Conservation (phyloP, 2,888 invertebrate species). For the Polydesmus complanatus region DNA sequence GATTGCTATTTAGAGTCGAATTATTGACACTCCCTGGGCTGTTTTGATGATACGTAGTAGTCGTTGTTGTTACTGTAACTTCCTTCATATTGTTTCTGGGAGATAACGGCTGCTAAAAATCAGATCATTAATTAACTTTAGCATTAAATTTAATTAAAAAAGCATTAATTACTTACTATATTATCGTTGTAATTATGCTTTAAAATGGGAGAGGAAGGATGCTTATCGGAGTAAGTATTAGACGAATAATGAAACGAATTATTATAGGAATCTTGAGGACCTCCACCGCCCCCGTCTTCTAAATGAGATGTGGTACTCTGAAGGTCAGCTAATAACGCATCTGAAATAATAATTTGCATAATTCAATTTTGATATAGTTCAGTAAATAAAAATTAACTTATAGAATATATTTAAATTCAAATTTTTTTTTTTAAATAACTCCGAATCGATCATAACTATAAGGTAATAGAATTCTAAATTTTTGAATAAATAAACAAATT, state of each 20-base stretch:
- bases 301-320: constrained; percentile 76
- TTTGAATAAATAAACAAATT: too few relatives aligned
- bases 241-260: background rate
- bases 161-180: background rate
- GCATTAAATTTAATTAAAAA: background rate
- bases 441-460: too few relatives aligned
- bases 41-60: constrained; percentile 14
- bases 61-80: constrained; percentile 34
- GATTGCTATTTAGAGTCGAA: constrained; percentile 50
- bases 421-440: too few relatives aligned
- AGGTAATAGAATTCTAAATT: too few relatives aligned
- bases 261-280: constrained; percentile 27
- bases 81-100: constrained; percentile 23
- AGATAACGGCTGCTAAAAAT: background rate
- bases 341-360: constrained; percentile 43
- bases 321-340: constrained; percentile 86
- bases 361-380: too few relatives aligned
- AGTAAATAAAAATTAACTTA: too few relatives aligned
- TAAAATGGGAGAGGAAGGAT: constrained; percentile 11
- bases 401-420: too few relatives aligned
- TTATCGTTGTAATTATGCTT: constrained; percentile 13
- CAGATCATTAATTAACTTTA: background rate
- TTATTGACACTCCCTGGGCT: background rate
- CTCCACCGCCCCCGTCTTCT: constrained; percentile 26
- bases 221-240: constrained; percentile 8